A percentile compares a stretch with the other conserved stretches of the same genome.
phyloP scores from a whole-genome alignment of 2,888 invertebrate genomes.

The Eristalinus aeneus region DNA sequence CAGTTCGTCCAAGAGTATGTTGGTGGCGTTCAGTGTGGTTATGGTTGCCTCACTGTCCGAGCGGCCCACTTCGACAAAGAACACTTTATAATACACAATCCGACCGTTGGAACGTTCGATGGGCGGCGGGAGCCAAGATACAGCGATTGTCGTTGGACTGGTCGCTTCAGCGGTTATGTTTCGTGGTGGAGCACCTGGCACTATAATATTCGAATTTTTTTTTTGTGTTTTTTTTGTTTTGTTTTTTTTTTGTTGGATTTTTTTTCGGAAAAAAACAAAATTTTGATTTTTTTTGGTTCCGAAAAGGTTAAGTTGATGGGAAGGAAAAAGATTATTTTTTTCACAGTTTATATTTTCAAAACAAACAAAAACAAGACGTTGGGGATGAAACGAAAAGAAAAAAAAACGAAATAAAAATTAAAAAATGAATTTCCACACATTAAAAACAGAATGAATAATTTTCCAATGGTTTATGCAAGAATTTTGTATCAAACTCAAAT shows the following conservation, averaged over 20 bases:
- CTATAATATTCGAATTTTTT: conserved; percentile 82
- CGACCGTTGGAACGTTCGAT: conserved; percentile 94
- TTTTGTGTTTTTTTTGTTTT: conserved; percentile 43
- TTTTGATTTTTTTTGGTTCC: conserved; percentile 60
- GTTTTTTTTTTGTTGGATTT: conserved; percentile 47
- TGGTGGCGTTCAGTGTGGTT: conserved; percentile 89
- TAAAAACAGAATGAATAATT: conserved; percentile 31
- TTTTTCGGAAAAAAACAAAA: conserved; percentile 42
- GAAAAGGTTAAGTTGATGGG: conserved; percentile 35
- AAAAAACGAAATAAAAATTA: conserved; percentile 43
- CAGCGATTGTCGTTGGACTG: conserved; percentile 93
- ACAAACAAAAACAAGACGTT: conserved; percentile 20
- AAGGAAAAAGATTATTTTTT: conserved; percentile 47
- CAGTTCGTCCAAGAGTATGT: conserved; percentile 92
- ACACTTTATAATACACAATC: conserved; percentile 97
- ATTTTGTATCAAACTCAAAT: conserved; percentile 68
- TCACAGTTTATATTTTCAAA: conserved; percentile 2
- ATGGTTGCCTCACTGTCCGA: conserved; percentile 92
- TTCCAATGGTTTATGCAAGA: conserved; percentile 81
- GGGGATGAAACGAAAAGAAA: conserved; percentile 41
- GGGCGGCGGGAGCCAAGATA: conserved; percentile 96
- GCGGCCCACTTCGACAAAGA: conserved; percentile 91
- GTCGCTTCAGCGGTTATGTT: conserved; percentile 94
- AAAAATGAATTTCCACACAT: conserved; percentile 46
- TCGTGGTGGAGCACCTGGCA: conserved; percentile 97